phyloP scores from a whole-genome alignment of 2,888 invertebrate genomes.

The Agrochola litura region DNA sequence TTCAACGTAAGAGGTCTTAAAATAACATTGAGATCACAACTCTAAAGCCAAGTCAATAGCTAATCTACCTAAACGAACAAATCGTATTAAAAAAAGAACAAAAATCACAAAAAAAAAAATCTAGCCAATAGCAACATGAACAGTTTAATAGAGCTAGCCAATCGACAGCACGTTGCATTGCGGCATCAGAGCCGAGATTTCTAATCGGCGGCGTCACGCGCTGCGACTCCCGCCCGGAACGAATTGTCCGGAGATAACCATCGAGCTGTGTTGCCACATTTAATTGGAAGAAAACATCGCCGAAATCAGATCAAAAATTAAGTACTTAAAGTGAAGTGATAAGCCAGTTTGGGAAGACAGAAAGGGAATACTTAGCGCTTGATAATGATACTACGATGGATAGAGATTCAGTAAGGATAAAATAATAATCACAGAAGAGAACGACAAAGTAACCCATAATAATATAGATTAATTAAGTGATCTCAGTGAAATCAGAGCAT shows the following conservation, averaged over 20 bases:
- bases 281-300: constrained; percentile 70
- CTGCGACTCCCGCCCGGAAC: constrained; percentile 80
- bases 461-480: background rate
- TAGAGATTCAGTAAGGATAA: background rate
- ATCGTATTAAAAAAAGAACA: constrained; percentile 37
- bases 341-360: background rate
- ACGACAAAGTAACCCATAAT: constrained; percentile 3
- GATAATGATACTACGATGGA: background rate
- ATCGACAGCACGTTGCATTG: constrained; percentile 71
- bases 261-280: constrained; percentile 73
- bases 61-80: constrained; percentile 14
- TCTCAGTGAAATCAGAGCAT: no score
- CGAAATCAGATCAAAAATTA: constrained; percentile 62
- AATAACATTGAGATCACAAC: constrained; percentile 10
- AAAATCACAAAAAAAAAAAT: constrained; percentile 54
- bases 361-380: background rate
- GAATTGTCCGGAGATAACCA: constrained; percentile 80
- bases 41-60: constrained; percentile 2
- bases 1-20: background rate
- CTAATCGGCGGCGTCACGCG: constrained; percentile 85
- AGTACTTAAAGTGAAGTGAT: constrained; percentile 26
- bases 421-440: background rate
- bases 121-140: constrained; percentile 68
- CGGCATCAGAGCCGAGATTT: constrained; percentile 82
- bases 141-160: constrained; percentile 74